Evolutionary conservation across 2,113 vertebrate genomes (phyloP).

Genomic region (Marmota flaviventris): DNA sequence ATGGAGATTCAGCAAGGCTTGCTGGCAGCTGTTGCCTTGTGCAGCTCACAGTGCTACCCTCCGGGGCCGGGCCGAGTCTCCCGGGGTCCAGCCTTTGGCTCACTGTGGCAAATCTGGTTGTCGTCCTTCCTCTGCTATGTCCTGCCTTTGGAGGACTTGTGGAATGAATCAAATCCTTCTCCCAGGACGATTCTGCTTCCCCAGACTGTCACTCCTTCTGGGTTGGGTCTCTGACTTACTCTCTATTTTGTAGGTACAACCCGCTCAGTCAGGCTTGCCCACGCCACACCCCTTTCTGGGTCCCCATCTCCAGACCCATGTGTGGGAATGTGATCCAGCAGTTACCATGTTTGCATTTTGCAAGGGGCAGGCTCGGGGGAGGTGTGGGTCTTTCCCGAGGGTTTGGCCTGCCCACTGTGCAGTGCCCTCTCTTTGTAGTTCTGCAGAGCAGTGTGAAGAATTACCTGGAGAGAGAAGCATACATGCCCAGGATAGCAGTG

Average conservation of each 20-base stretch:
- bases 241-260: rapidly evolving
- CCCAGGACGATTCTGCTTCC: background rate
- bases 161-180: background rate
- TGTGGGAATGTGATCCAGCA: background rate
- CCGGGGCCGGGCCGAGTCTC: background rate
- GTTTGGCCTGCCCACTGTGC: background rate
- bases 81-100: background rate
- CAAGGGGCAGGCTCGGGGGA: too few species aligned
- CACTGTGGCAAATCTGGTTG: background rate
- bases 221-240: background rate
- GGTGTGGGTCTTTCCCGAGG: background rate
- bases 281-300: background rate
- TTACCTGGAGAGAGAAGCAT: too few species aligned
- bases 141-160: background rate
- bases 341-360: background rate
- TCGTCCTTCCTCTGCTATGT: background rate
- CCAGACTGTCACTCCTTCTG: background rate
- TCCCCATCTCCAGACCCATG: background rate
- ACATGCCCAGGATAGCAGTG: rapidly evolving
- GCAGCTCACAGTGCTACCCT: background rate
- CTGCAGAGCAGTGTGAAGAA: background rate
- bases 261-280: background rate
- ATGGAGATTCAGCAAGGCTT: background rate
- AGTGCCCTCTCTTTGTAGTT: background rate
- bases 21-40: background rate